Evolutionary conservation across 1,140 invertebrate genomes (phyloP).

Genomic region (Tribolium madens): DNA sequence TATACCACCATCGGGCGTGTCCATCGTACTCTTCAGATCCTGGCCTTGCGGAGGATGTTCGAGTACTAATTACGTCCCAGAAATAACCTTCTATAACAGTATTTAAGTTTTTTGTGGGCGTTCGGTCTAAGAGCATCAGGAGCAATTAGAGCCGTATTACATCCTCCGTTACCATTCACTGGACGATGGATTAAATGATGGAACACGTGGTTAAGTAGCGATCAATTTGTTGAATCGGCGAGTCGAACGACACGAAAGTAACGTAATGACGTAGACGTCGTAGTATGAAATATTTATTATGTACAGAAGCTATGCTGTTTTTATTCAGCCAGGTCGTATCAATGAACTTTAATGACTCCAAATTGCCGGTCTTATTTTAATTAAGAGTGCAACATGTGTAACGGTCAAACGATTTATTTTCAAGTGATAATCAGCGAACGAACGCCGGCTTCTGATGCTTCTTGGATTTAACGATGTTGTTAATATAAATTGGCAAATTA

Average conservation of each 20-base stretch:
- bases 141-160: constrained; percentile 22
- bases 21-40: background rate
- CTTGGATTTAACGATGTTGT: too few relatives aligned
- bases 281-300: background rate
- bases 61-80: background rate
- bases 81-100: constrained; percentile 22
- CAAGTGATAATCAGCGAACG: background rate
- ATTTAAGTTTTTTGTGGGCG: constrained; percentile 21
- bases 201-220: background rate
- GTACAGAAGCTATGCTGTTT: background rate
- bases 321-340: constrained; percentile 40
- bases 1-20: background rate
- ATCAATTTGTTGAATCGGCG: background rate
- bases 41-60: background rate
- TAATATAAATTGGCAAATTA: too few relatives aligned
- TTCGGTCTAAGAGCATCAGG: background rate
- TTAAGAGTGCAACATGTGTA: constrained; percentile 40
- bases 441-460: background rate
- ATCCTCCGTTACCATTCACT: constrained; percentile 22
- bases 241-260: background rate
- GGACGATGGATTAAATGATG: background rate
- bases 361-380: constrained; percentile 38
- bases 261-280: constrained; percentile 16
- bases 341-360: constrained; percentile 41
- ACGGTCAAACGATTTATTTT: constrained; percentile 36